Evolutionary conservation across 2,888 invertebrate species (phyloP), one percentile per base, ranked within the genome.

Genomic region (Papilio gigon): DNA sequence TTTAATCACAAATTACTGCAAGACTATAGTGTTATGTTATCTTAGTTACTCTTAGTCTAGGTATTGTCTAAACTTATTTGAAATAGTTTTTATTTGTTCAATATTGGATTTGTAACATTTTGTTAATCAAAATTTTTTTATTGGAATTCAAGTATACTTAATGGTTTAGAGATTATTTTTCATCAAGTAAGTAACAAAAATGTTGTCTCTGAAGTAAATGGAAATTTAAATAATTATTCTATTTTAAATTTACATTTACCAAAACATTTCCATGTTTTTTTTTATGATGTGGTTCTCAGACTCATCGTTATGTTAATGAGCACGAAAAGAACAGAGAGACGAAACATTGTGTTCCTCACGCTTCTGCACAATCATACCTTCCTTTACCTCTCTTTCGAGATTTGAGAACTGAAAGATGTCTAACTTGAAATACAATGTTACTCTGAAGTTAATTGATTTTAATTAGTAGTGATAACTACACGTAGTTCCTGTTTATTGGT

Each of bases 401-500:
- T 56, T 56, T 2, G 9, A 56, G 11, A 27, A 53, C n/a, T 14
- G 17, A 56, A 22, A 27, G 60, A 60, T 37, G 25, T 60, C 8
- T 25, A 4, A 53, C 12, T 37, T 60, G 40, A n/a, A 35, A 53
- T 25, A 25, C 14, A 27, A 14, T n/a, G 53, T 56, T 56, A 14
- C 53, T 8, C n/a, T 5, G 44, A 40, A 62, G n/a, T 30, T 12
- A 44, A n/a, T 27, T 61, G 42, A 9, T 37, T 5, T 60, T 60
- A 25, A 59, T 37, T 59, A 59, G 17, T 11, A 59, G 12, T 25
- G 22, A 60, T 40, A 60, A 25, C 14, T 25, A 25, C 17, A 58
- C 47, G 4, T 27, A 56, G 33, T 50, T 37, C 27, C 22, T 33
- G 56, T 56, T 56, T 63, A 58, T 50, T 40, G 72, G 79, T 84